Percentiles rank a stretch among this genome's conserved stretches.
Conservation (phyloP, 23 tunicate genomes). For the Pegea sp. region DNA sequence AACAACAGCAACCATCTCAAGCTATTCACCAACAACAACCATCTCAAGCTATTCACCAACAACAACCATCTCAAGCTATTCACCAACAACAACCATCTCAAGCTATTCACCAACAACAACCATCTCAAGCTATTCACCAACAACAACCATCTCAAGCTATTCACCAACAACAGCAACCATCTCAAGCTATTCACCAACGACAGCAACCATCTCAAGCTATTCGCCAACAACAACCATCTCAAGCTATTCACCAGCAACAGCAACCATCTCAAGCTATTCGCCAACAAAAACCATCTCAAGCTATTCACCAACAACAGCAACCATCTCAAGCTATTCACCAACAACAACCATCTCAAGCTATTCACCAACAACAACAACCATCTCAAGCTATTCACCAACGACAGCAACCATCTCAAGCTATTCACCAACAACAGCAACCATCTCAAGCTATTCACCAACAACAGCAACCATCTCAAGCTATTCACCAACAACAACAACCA, state of each 20-base stretch:
- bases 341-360: not conserved
- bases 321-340: not conserved
- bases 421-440: not conserved
- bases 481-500: not conserved
- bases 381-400: too few relatives aligned
- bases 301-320: not conserved
- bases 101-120: not conserved
- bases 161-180: not conserved
- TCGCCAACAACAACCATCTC: not conserved
- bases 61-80: not conserved
- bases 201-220: constrained; percentile 2
- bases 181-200: not conserved
- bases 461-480: too few relatives aligned
- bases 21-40: not conserved
- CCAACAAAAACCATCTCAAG: not conserved
- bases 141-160: too few relatives aligned
- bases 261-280: not conserved
- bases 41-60: not conserved
- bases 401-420: not conserved
- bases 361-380: not conserved
- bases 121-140: not conserved
- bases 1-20: not conserved
- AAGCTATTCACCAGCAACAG: not conserved
- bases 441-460: not conserved
- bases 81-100: not conserved